Evolutionary conservation across 2,113 vertebrate genomes (phyloP).

Genomic region (Leuciscus idus): DNA sequence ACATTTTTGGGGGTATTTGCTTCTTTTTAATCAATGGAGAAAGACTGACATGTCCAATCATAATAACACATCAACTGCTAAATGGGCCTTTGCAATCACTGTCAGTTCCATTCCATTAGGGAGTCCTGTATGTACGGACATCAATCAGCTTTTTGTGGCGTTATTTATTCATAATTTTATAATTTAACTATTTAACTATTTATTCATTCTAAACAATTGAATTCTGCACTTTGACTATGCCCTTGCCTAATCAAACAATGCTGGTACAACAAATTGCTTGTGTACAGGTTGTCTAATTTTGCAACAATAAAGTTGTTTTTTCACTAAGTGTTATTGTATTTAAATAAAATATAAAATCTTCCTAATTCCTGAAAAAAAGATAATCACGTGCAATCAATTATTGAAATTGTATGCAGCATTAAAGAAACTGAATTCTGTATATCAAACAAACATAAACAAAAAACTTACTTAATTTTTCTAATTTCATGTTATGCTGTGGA

Average conservation of each 20-base stretch:
- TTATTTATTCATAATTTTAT: constrained; percentile 77
- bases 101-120: constrained; percentile 90
- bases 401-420: background rate
- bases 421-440: constrained; percentile 14
- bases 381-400: background rate
- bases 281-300: constrained; percentile 60
- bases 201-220: constrained; percentile 68
- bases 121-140: constrained; percentile 87
- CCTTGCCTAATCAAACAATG: constrained; percentile 72
- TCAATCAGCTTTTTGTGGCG: constrained; percentile 88
- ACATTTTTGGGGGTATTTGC: constrained; percentile 76
- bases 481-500: constrained; percentile 48
- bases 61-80: constrained; percentile 97
- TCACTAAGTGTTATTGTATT: constrained; percentile 25
- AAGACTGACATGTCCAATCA: constrained; percentile 99
- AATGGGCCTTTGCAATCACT: constrained; percentile 90
- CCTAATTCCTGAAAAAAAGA: background rate
- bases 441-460: constrained; percentile 13
- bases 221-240: constrained; percentile 65
- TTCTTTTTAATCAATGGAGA: constrained; percentile 99
- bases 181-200: constrained; percentile 73
- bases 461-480: constrained; percentile 55
- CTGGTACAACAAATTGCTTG: constrained; percentile 67
- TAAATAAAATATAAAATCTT: background rate
- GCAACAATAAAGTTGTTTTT: constrained; percentile 37